Conservation (phyloP, 2,113 vertebrate genomes). For the Butastur rufipennis region DNA sequence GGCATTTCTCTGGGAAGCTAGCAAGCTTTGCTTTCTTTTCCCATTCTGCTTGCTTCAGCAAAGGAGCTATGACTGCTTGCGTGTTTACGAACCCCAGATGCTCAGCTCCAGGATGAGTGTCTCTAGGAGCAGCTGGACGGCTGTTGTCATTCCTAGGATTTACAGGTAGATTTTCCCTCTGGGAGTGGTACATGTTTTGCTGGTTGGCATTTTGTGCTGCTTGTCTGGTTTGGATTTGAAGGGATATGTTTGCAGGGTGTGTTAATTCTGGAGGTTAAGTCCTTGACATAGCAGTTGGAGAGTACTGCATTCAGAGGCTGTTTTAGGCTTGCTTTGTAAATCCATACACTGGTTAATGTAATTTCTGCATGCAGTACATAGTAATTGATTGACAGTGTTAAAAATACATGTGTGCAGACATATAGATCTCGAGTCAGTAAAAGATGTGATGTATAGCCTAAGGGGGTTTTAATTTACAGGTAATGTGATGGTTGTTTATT, state of each 20-base stretch:
- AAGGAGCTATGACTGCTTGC: neutral
- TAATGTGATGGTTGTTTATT: neutral
- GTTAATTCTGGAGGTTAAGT: neutral
- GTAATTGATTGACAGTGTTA: neutral
- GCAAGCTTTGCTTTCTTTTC: neutral
- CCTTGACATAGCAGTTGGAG: neutral
- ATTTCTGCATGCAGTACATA: neutral
- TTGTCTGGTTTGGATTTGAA: constrained; percentile 9
- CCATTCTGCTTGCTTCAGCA: neutral
- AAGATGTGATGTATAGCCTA: neutral
- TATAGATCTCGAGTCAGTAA: neutral
- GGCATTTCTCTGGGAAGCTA: neutral
- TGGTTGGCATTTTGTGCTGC: neutral
- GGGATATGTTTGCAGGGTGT: neutral
- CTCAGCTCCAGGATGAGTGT: neutral
- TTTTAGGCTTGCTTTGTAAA: neutral
- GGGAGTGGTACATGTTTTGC: neutral
- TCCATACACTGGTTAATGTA: neutral
- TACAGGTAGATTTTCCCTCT: neutral
- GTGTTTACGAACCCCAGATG: neutral
- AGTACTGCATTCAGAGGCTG: neutral
- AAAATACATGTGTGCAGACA: neutral
- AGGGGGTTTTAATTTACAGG: neutral
- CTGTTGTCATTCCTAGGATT: neutral
- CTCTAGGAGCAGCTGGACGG: neutral